phyloP scores from a whole-genome alignment of 1,140 invertebrate genomes.

The Paracyclopina nana region DNA sequence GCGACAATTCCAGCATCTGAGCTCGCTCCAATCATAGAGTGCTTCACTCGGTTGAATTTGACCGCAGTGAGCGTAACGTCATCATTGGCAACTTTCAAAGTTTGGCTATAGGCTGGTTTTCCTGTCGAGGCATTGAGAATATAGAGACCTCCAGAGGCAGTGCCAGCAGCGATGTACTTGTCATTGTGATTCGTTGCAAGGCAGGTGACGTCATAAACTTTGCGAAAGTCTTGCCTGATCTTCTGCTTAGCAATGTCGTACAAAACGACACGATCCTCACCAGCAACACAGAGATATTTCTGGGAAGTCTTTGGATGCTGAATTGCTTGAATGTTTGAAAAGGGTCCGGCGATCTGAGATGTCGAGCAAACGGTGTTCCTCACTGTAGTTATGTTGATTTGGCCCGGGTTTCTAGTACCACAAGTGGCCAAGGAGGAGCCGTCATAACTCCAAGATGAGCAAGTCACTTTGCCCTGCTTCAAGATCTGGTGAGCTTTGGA shows the following conservation, averaged over 20 bases:
- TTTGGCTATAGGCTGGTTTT: not conserved
- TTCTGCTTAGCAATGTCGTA: conserved; percentile 1
- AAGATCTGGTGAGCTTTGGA: no score
- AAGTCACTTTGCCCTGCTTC: no score
- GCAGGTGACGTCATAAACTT: not conserved
- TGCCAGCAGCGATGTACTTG: not conserved
- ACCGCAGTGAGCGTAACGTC: conserved; percentile 22
- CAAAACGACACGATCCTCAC: not conserved
- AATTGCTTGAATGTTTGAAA: not conserved
- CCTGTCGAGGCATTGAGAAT: not conserved
- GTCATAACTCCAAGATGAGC: not conserved
- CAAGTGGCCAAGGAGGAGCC: not conserved
- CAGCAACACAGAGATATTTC: not conserved
- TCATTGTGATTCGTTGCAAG: not conserved
- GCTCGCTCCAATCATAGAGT: conserved; percentile 24
- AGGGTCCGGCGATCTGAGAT: not conserved
- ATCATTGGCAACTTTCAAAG: not conserved
- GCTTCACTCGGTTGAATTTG: conserved; percentile 24
- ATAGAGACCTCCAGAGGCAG: not conserved
- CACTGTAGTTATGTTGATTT: not conserved
- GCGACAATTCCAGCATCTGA: conserved; percentile 26
- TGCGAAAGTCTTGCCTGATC: not conserved
- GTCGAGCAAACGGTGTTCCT: not conserved
- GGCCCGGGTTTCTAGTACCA: not conserved
- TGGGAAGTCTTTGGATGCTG: not conserved